Evolutionary conservation across 1,140 invertebrate species (phyloP).

Genomic region (Homarus americanus): DNA sequence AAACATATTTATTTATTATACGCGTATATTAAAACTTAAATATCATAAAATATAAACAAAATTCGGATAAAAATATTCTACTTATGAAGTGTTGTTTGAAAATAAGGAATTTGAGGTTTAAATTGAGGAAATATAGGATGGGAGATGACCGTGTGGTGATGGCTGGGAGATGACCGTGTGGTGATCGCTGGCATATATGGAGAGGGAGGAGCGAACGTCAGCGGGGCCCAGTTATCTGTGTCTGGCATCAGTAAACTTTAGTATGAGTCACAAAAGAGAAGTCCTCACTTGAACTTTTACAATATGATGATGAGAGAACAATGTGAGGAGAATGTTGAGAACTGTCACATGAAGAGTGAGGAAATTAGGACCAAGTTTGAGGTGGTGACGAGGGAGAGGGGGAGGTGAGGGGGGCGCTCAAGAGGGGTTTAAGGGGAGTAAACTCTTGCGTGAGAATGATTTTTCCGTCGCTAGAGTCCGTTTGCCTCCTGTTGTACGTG

Average conservation of each 20-base stretch:
- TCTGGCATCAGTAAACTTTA: slow-evolving; percentile 45
- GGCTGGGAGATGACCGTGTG: background rate
- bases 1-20: background rate
- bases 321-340: slow-evolving; percentile 33
- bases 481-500: background rate
- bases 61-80: too few species aligned
- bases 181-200: background rate
- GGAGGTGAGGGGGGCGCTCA: too few species aligned
- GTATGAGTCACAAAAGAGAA: slow-evolving; percentile 40
- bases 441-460: too few species aligned
- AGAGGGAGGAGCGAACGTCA: slow-evolving; percentile 33
- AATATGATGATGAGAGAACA: slow-evolving; percentile 59
- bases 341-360: slow-evolving; percentile 10
- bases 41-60: too few species aligned
- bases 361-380: slow-evolving; percentile 10
- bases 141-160: background rate
- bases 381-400: background rate
- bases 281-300: slow-evolving; percentile 47
- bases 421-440: too few species aligned
- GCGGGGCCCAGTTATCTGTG: slow-evolving; percentile 8
- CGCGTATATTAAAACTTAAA: too few species aligned
- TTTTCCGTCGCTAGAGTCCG: background rate
- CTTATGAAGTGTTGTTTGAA: background rate
- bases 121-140: background rate
- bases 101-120: background rate